Base-by-base conservation (phyloP, 1,140 invertebrate genomes). In the Charaxes varanes region DNA sequence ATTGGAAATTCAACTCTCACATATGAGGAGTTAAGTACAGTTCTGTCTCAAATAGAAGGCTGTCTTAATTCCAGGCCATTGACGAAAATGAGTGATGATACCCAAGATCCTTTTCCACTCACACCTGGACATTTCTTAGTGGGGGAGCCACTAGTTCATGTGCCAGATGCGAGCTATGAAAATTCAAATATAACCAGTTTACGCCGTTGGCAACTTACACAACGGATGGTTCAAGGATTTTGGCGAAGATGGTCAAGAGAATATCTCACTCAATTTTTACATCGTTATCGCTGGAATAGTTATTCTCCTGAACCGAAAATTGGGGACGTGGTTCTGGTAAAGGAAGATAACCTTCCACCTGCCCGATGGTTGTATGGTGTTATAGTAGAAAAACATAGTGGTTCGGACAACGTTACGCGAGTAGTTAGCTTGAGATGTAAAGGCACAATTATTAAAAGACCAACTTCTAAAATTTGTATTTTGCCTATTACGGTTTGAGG, bases 221-320 rank as follows among this genome's bases (percentile, higher is more conserved):
- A 53, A 35, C n/a, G 22, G 4, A 43, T 45, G 27, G 15, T 41
- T 2, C 44, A 50, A 46, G 24, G 24, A 14, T 45, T 45, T 49
- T 49, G 51, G 41, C 41, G 30, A 11, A 18, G 41, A 11, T 49
- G 46, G 52, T 30, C 37, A 2, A 23, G 34, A 12, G 52, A 54
- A 41, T 54, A 54, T 27, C 24, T 50, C n/a, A 30, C 23, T 3
- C 14, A 23, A 3, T 35, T 50, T 3, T 15, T 47, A 11, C 46
- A 46, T 0, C 11, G 43, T 6, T 43, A 55, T 17, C 40, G 42
- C 24, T 49, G 62, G 47, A 7, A 18, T n/a, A 8, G 16, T 11
- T 7, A 15, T 2, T 6, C 6, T n/a, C 16, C 23, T n/a, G 19
- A 40, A 23, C 23, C 37, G 3, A 35, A 41, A 3, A 8, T 41